These are phyloP conservation scores for Bubo scandiacus DNA, from an alignment of 2,113 vertebrate genomes.

Conservation along the genomic window DNA sequence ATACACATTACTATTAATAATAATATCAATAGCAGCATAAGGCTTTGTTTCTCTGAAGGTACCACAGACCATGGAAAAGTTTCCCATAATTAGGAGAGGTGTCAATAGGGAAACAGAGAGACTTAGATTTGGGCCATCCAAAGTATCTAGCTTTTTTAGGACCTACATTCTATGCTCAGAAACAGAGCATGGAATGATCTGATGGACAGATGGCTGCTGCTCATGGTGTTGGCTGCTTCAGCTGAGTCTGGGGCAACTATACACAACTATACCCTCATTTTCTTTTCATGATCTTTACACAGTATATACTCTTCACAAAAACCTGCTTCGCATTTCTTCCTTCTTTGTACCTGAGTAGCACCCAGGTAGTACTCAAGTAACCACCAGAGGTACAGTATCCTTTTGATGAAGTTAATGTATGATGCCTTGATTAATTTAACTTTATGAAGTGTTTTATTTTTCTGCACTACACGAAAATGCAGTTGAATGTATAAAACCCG, in stretches of 20 bases:
- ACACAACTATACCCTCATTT: background rate
- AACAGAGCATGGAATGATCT: fast-evolving
- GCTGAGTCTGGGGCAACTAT: background rate
- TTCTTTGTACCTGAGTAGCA: background rate
- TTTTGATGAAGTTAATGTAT: background rate
- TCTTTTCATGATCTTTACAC: background rate
- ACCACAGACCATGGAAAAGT: background rate
- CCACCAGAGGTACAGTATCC: background rate
- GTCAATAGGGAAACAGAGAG: background rate
- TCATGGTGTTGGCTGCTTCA: background rate
- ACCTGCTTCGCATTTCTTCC: background rate
- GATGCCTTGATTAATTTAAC: background rate
- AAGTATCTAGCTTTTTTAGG: background rate
- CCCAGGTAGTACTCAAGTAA: background rate
- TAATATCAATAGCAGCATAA: background rate
- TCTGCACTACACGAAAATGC: background rate
- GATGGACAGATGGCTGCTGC: background rate
- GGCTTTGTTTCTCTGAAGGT: background rate
- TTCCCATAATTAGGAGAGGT: background rate
- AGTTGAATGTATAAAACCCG: background rate
- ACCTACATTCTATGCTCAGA: background rate
- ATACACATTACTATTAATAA: background rate
- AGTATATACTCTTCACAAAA: background rate
- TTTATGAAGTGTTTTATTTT: background rate
- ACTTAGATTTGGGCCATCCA: background rate